A percentile compares a stretch with the other conserved stretches of the same genome.
Conservation (phyloP, 2,888 invertebrate genomes). For the Thyatira batis region DNA sequence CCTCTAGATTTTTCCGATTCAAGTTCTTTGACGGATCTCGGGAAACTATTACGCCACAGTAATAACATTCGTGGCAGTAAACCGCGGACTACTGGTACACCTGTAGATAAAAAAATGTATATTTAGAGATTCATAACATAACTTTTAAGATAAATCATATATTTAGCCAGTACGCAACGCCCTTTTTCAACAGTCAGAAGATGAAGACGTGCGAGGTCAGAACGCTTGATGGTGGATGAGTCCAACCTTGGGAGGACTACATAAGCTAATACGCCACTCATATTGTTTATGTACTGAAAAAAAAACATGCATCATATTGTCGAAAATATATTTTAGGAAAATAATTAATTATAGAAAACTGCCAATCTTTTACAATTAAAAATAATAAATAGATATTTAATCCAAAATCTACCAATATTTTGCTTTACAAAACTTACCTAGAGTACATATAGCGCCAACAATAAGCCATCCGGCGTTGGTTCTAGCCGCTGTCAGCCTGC, state of each 20-base stretch:
- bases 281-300: too few relatives aligned
- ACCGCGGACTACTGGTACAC: conserved; percentile 95
- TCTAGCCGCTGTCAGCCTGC: conserved; percentile 95
- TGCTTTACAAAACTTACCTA: conserved; percentile 81
- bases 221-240: too few relatives aligned
- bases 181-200: too few relatives aligned
- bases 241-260: too few relatives aligned
- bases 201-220: too few relatives aligned
- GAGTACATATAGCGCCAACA: conserved; percentile 97
- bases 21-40: conserved; percentile 96
- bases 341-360: too few relatives aligned
- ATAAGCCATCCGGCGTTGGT: conserved; percentile 99
- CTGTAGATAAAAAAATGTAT: conserved; percentile 57
- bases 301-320: too few relatives aligned
- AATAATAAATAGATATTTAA: not conserved
- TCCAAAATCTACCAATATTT: not conserved
- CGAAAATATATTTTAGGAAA: too few relatives aligned
- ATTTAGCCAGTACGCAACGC: too few relatives aligned
- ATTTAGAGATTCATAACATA: too few relatives aligned
- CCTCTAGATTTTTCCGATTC: conserved; percentile 98
- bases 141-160: too few relatives aligned
- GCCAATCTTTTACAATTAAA: not conserved
- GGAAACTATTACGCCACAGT: conserved; percentile 98
- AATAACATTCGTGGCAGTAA: conserved; percentile 95
- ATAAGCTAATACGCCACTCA: too few relatives aligned